A percentile compares a stretch with the other conserved stretches of the same genome.
Conservation (phyloP, 1,140 invertebrate species). For the Plodia interpunctella region DNA sequence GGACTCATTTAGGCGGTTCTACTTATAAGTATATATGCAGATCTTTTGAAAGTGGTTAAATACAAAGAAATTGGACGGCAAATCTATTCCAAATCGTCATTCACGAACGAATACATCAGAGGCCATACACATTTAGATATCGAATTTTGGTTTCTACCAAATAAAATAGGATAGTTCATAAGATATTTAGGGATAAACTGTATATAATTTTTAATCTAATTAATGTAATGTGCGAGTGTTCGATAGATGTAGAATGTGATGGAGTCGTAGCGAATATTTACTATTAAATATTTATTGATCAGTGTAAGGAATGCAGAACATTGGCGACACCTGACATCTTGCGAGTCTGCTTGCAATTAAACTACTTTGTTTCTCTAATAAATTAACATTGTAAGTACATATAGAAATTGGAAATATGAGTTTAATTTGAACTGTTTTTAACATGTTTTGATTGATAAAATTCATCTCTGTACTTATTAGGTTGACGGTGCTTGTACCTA, state of each 20-base stretch:
- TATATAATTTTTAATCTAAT: conserved; percentile 73
- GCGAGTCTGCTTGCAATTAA: not conserved
- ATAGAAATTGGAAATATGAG: not conserved
- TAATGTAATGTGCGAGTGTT: conserved; percentile 73
- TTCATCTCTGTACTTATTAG: too few relatives aligned
- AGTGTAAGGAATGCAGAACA: conserved; percentile 1
- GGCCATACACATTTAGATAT: conserved; percentile 48
- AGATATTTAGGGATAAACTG: conserved; percentile 58
- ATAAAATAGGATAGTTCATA: conserved; percentile 53
- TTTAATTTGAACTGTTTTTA: too few relatives aligned
- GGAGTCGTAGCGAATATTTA: conserved; percentile 48
- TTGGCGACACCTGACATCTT: not conserved
- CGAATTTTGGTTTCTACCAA: conserved; percentile 38
- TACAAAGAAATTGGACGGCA: not conserved
- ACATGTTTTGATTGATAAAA: too few relatives aligned
- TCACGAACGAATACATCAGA: conserved; percentile 31
- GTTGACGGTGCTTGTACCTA: too few relatives aligned
- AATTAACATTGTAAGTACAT: not conserved
- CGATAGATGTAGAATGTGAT: conserved; percentile 71
- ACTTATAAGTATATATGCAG: conserved; percentile 13
- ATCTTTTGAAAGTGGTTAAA: not conserved
- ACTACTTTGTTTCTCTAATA: not conserved
- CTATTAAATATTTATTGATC: conserved; percentile 32
- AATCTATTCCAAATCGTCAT: conserved; percentile 3
- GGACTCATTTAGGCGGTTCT: too few relatives aligned